Evolutionary conservation across 1,140 invertebrate genomes (phyloP).

Genomic region (Psix sp.): DNA sequence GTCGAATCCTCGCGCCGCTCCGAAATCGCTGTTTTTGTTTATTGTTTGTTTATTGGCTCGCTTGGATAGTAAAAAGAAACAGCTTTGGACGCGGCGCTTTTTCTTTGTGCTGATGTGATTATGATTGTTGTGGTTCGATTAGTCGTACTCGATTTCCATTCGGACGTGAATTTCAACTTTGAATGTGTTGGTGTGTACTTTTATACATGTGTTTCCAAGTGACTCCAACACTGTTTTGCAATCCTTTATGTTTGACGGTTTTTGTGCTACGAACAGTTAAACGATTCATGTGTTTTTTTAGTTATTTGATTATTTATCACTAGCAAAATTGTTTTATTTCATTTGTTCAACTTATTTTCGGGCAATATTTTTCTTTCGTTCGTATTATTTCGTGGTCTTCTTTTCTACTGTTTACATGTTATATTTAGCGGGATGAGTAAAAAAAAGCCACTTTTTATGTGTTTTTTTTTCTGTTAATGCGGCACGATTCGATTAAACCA

Average conservation of each 20-base stretch:
- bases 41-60: too few species aligned
- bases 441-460: too few species aligned
- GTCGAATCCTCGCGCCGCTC: background rate
- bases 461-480: too few species aligned
- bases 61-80: too few species aligned
- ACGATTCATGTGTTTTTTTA: slow-evolving; percentile 62
- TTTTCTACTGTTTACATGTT: too few species aligned
- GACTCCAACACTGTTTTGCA: background rate
- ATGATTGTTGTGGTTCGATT: too few species aligned
- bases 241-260: slow-evolving; percentile 18
- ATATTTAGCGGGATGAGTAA: too few species aligned
- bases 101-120: background rate
- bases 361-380: too few species aligned
- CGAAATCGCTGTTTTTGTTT: too few species aligned
- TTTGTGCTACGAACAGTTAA: slow-evolving; percentile 16
- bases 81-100: background rate
- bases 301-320: slow-evolving; percentile 73
- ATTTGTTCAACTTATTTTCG: slow-evolving; percentile 33
- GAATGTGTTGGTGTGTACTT: background rate
- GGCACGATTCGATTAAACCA: too few species aligned
- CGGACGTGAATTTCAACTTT: slow-evolving; percentile 3
- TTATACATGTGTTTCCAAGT: slow-evolving; percentile 1
- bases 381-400: too few species aligned
- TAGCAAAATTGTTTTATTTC: slow-evolving; percentile 52
- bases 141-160: slow-evolving; percentile 33